Conservation (phyloP, 2,113 vertebrate species). For the Oncorhynchus gorbuscha region DNA sequence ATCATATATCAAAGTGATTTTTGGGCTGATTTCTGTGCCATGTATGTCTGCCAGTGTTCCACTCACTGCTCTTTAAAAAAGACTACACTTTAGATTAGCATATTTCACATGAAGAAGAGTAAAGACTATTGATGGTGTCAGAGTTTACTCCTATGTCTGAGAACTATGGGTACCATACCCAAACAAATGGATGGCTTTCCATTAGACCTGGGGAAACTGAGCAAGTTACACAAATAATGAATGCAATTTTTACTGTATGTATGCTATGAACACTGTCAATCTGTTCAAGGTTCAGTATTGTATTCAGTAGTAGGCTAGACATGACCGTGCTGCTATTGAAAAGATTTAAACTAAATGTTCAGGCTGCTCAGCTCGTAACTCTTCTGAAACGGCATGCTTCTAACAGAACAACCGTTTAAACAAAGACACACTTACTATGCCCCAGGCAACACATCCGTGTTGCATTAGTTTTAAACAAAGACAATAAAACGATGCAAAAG, state of each 20-base stretch:
- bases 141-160: background rate
- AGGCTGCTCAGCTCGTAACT: constrained; percentile 30
- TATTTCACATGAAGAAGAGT: too few relatives aligned
- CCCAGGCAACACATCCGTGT: constrained; percentile 57
- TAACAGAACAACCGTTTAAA: constrained; percentile 61
- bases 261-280: background rate
- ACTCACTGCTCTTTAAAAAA: background rate
- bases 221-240: too few relatives aligned
- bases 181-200: too few relatives aligned
- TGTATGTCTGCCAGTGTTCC: background rate
- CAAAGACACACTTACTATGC: constrained; percentile 59
- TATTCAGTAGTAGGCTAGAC: background rate
- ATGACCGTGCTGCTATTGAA: constrained; percentile 15
- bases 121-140: background rate
- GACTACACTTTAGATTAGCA: too few relatives aligned
- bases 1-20: constrained; percentile 2
- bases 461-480: constrained; percentile 14
- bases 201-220: too few relatives aligned
- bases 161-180: too few relatives aligned
- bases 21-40: background rate
- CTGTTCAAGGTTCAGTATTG: background rate
- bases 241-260: too few relatives aligned
- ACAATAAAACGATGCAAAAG: constrained; percentile 10
- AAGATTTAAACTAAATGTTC: constrained; percentile 21
- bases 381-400: constrained; percentile 47